A percentile compares a stretch with the other conserved stretches of the same genome.
Conservation (phyloP, 2,113 vertebrate genomes). For the Dasyprocta punctata region DNA sequence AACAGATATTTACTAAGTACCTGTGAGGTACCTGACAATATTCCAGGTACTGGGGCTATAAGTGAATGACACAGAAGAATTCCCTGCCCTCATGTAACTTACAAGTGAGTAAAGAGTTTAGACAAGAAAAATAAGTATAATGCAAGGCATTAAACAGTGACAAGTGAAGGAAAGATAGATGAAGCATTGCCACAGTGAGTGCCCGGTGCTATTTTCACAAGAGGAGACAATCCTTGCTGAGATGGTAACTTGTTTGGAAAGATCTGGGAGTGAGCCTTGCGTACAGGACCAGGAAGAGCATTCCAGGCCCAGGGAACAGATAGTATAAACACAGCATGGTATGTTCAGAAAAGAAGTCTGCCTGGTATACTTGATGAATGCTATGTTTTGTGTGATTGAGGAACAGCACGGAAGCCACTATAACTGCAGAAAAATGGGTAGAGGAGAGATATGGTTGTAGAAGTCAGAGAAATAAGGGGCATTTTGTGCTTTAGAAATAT, state of each 20-base stretch:
- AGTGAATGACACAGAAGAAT: not conserved
- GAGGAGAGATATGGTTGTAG: not conserved
- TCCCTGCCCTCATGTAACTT: not conserved
- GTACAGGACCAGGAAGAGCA: not conserved
- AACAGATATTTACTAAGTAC: not conserved
- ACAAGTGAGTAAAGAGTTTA: not conserved
- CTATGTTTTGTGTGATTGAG: not conserved
- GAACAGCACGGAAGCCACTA: not conserved
- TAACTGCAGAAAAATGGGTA: not conserved
- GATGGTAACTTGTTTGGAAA: not conserved
- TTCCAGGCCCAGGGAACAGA: not conserved
- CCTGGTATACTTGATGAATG: not conserved
- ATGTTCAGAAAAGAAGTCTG: not conserved
- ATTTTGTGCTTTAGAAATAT: not conserved
- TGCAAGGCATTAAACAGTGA: not conserved
- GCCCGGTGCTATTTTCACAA: not conserved
- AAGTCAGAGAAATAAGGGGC: not conserved
- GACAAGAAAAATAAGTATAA: constrained; percentile 20
- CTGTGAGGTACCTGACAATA: not conserved
- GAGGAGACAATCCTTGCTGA: not conserved
- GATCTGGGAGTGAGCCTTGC: not conserved
- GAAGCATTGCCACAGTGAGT: not conserved
- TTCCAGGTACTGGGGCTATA: not conserved
- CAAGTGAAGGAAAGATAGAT: not conserved
- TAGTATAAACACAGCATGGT: not conserved